A percentile compares a stretch with the other conserved stretches of the same genome.
Evolutionary conservation across 2,888 invertebrate species (phyloP).

Genomic region (Harpalus rufipes): DNA sequence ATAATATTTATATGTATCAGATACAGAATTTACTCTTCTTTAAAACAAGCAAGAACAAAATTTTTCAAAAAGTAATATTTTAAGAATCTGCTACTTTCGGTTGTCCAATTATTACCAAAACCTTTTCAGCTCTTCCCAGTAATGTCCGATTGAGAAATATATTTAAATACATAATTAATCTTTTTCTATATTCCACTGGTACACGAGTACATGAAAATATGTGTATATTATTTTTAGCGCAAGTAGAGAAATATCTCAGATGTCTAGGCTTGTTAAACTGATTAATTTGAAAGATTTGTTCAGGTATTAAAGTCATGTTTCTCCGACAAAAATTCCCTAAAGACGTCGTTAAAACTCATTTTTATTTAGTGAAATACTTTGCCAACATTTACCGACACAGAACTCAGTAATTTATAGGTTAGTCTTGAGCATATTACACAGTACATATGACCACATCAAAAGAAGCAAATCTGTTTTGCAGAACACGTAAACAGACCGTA

Average conservation of each 20-base stretch:
- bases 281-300: slow-evolving; percentile 39
- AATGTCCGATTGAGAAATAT: background rate
- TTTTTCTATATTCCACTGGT: slow-evolving; percentile 2
- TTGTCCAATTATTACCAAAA: no score
- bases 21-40: no score
- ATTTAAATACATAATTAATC: background rate
- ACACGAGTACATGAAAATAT: background rate
- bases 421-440: background rate
- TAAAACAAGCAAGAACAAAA: no score
- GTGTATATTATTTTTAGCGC: slow-evolving; percentile 10
- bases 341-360: slow-evolving; percentile 28
- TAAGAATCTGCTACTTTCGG: no score
- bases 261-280: slow-evolving; percentile 29
- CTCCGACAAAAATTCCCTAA: slow-evolving; percentile 15
- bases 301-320: slow-evolving; percentile 31
- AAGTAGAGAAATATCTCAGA: slow-evolving; percentile 22
- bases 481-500: background rate
- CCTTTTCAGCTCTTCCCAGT: no score
- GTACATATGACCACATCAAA: background rate
- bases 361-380: slow-evolving; percentile 17
- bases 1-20: no score
- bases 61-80: no score
- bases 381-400: background rate
- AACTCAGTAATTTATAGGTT: background rate
- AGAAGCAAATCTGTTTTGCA: background rate